phyloP scores from a whole-genome alignment of 2,113 vertebrate species.

The Kobus ellipsiprymnus region DNA sequence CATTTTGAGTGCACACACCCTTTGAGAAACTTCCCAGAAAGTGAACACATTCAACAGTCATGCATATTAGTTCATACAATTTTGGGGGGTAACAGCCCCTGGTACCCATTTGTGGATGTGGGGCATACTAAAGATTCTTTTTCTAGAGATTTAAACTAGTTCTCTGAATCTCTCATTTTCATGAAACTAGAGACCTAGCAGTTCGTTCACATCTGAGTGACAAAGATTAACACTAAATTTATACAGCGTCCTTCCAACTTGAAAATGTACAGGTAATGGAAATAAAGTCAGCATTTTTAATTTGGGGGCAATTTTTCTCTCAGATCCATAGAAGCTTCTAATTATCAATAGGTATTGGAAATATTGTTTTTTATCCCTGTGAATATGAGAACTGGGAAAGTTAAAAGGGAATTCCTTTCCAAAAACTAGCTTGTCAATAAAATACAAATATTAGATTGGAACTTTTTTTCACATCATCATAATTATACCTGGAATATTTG shows the following conservation, averaged over 20 bases:
- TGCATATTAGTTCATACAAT: too few relatives aligned
- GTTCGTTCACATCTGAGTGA: not conserved
- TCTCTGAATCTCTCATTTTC: not conserved
- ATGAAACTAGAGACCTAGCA: not conserved
- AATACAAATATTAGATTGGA: not conserved
- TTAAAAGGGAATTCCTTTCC: not conserved
- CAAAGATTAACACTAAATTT: not conserved
- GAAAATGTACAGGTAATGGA: not conserved
- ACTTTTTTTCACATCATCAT: not conserved
- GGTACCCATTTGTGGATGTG: not conserved
- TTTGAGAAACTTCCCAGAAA: not conserved
- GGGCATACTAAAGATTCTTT: not conserved
- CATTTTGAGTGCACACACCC: not conserved
- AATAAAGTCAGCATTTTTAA: not conserved
- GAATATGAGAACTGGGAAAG: not conserved
- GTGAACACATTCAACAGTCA: not conserved
- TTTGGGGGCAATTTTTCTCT: not conserved
- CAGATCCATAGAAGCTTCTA: not conserved
- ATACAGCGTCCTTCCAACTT: not conserved
- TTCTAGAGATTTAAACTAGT: not conserved
- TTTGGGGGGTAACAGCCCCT: not conserved
- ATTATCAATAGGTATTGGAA: not conserved
- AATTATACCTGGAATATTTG: not conserved
- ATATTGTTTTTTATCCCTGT: not conserved
- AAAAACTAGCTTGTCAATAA: not conserved